These are phyloP conservation scores for Microtus richardsoni DNA, from an alignment of 2,113 vertebrate genomes.

Conservation along the genomic window DNA sequence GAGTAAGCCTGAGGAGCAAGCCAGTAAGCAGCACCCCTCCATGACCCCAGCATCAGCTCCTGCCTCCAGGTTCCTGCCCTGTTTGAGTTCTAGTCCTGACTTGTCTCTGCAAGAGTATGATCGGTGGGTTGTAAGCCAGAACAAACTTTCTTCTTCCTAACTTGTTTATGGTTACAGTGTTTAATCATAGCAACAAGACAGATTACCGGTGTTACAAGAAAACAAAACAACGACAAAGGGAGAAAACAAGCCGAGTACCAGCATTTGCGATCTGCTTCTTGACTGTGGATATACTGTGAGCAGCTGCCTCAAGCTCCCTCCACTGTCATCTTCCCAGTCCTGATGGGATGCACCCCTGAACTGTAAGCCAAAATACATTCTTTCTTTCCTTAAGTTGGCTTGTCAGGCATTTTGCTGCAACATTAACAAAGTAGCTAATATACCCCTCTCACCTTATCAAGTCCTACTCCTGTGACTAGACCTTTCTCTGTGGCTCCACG, in stretches of 20 bases:
- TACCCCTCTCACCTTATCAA: background rate
- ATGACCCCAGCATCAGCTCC: background rate
- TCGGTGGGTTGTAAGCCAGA: background rate
- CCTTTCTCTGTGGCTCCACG: background rate
- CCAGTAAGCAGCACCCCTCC: background rate
- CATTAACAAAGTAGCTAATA: background rate
- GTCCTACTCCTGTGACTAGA: too few species aligned
- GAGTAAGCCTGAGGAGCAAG: background rate
- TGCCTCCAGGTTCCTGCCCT: background rate
- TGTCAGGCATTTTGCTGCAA: background rate
- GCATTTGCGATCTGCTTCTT: too few species aligned
- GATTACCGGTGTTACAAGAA: too few species aligned
- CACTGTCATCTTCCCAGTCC: background rate
- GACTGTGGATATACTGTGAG: background rate
- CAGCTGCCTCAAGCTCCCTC: background rate
- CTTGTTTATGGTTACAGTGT: background rate
- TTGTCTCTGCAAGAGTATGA: background rate
- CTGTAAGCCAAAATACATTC: background rate
- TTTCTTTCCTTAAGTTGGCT: background rate
- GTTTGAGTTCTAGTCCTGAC: background rate
- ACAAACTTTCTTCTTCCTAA: background rate
- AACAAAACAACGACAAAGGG: background rate
- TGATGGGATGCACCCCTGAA: background rate
- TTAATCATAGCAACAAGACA: background rate
- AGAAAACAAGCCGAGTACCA: background rate